Evolutionary conservation across 2,888 invertebrate genomes (phyloP).

Genomic region (Agrochola macilenta): DNA sequence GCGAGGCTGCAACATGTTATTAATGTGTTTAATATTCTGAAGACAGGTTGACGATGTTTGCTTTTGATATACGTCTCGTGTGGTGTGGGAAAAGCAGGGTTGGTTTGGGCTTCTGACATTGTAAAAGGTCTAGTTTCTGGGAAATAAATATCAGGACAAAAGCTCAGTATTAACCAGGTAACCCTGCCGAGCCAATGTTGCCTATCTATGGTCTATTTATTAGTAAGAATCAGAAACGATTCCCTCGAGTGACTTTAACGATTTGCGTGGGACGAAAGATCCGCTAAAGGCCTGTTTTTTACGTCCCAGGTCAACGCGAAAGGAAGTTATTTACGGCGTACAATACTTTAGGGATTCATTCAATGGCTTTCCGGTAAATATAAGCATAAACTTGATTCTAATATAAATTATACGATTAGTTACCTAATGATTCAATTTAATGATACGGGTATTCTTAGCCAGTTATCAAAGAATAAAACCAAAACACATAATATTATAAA

Average conservation of each 20-base stretch:
- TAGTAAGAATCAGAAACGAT: constrained; percentile 32
- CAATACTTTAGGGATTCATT: constrained; percentile 32
- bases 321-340: constrained; percentile 43
- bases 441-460: background rate
- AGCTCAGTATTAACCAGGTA: background rate
- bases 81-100: constrained; percentile 7
- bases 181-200: background rate
- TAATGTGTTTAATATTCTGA: constrained; percentile 58
- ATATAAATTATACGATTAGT: too few relatives aligned
- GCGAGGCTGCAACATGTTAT: constrained; percentile 50
- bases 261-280: constrained; percentile 41
- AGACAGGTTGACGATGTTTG: constrained; percentile 37
- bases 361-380: constrained; percentile 4
- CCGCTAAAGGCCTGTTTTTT: constrained; percentile 40
- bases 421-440: too few relatives aligned
- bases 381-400: background rate
- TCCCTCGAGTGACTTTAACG: constrained; percentile 53
- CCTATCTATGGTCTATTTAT: constrained; percentile 42
- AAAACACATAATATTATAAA: background rate
- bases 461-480: background rate
- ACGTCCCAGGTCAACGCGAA: constrained; percentile 42
- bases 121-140: constrained; percentile 29
- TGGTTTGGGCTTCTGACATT: background rate
- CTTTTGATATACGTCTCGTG: constrained; percentile 17
- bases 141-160: background rate